phyloP scores from a whole-genome alignment of 1,140 invertebrate species.

The Magallana gigas region DNA sequence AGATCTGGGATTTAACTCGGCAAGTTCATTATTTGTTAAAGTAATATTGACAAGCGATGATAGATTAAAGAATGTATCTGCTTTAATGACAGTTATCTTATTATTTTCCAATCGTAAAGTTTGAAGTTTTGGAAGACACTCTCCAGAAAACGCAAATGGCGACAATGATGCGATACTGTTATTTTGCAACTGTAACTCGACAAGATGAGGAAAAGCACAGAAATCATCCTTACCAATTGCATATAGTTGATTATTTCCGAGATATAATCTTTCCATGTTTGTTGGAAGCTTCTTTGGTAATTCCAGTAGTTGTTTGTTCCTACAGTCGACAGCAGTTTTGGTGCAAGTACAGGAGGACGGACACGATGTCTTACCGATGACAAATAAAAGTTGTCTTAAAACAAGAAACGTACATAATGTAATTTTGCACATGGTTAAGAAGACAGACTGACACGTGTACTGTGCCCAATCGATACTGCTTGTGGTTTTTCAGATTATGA shows the following conservation, averaged over 20 bases:
- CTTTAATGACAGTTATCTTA: conserved; percentile 46
- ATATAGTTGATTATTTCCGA: conserved; percentile 61
- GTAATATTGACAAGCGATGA: conserved; percentile 45
- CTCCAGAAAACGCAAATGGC: conserved; percentile 51
- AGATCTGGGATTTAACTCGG: conserved; percentile 48
- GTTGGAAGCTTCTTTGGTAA: conserved; percentile 61
- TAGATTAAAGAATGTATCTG: conserved; percentile 54
- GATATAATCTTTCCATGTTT: conserved; percentile 58
- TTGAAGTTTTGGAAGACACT: conserved; percentile 42
- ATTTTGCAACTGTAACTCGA: conserved; percentile 52
- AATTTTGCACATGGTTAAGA: too few species aligned
- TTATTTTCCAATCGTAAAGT: conserved; percentile 58
- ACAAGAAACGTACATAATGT: too few species aligned
- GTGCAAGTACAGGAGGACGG: conserved; percentile 64
- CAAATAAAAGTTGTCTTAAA: too few species aligned
- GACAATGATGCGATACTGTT: conserved; percentile 57
- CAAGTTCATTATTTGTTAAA: conserved; percentile 60
- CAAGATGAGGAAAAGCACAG: conserved; percentile 47
- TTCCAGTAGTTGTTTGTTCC: conserved; percentile 58
- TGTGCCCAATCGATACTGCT: too few species aligned
- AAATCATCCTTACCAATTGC: conserved; percentile 46
- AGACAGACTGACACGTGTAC: too few species aligned
- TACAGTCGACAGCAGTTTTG: conserved; percentile 64
- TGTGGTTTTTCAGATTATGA: too few species aligned
- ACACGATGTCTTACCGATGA: conserved; percentile 41